A percentile compares a stretch with the other conserved stretches of the same genome.
Conservation (phyloP, 2,888 invertebrate genomes). For the Limnephilus marmoratus region DNA sequence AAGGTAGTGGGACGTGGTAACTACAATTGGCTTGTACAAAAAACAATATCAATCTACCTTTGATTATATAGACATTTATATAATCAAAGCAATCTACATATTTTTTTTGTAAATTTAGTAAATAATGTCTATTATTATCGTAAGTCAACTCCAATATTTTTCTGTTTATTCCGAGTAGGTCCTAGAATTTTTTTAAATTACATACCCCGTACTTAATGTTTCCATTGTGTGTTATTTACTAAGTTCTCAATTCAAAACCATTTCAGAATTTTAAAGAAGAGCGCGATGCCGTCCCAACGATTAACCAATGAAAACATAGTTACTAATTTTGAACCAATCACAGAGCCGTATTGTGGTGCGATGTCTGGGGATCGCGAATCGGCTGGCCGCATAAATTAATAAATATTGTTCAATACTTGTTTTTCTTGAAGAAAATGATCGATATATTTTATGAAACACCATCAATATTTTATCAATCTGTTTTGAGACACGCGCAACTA, state of each 20-base stretch:
- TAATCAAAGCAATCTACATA: too few species aligned
- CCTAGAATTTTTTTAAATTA: background rate
- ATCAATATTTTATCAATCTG: background rate
- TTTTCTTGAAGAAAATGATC: background rate
- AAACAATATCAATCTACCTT: too few species aligned
- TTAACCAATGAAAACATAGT: constrained; percentile 49
- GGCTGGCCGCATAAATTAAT: constrained; percentile 41
- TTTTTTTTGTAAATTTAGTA: too few species aligned
- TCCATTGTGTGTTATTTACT: background rate
- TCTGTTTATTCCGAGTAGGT: background rate
- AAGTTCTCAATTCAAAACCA: background rate
- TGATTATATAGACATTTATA: too few species aligned
- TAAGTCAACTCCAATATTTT: background rate
- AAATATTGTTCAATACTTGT: constrained; percentile 21
- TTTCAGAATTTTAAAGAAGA: constrained; percentile 50
- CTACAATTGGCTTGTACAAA: too few species aligned
- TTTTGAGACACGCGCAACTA: background rate
- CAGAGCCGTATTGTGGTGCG: constrained; percentile 74
- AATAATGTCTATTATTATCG: background rate
- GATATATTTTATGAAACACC: constrained; percentile 15
- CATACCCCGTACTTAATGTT: background rate
- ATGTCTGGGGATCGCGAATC: constrained; percentile 70
- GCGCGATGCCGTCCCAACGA: constrained; percentile 40
- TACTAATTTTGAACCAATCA: constrained; percentile 70
- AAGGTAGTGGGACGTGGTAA: too few species aligned